Conservation (phyloP, 1,140 invertebrate genomes). For the Apocrypta bakeri region DNA sequence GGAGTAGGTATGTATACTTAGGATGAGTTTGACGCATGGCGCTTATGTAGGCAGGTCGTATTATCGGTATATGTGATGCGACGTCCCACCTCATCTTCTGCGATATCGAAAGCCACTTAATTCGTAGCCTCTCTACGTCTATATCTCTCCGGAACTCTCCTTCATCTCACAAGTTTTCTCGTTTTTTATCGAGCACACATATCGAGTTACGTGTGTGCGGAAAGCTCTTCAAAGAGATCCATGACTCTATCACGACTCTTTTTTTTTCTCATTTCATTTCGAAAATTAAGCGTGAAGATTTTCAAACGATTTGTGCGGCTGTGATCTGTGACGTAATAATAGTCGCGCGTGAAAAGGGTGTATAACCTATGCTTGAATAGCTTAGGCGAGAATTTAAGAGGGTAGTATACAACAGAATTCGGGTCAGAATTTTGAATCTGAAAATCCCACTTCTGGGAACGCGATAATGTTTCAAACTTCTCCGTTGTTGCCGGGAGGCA, state of each 20-base stretch:
- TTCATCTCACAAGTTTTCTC: neutral
- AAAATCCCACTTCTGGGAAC: too few species aligned
- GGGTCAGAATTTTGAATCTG: too few species aligned
- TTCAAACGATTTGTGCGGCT: too few species aligned
- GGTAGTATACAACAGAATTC: too few species aligned
- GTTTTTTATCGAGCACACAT: constrained; percentile 11
- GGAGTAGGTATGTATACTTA: neutral
- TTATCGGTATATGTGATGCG: constrained; percentile 30
- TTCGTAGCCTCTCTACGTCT: constrained; percentile 10
- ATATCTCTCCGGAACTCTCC: neutral
- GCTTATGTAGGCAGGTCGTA: neutral
- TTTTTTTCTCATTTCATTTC: too few species aligned
- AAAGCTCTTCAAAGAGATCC: neutral
- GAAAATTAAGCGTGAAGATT: too few species aligned
- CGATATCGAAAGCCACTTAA: constrained; percentile 42
- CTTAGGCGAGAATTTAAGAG: too few species aligned
- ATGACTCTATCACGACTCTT: neutral
- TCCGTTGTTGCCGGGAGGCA: neutral
- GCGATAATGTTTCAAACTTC: neutral
- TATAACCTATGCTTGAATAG: too few species aligned
- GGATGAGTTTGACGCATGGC: neutral
- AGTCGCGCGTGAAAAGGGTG: too few species aligned
- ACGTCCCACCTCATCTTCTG: neutral
- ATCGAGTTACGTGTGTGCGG: neutral
- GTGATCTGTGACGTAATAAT: too few species aligned